These are phyloP conservation scores for Brachypodius melanocephalos DNA, from an alignment of 2,113 vertebrate species.

Conservation along the genomic window DNA sequence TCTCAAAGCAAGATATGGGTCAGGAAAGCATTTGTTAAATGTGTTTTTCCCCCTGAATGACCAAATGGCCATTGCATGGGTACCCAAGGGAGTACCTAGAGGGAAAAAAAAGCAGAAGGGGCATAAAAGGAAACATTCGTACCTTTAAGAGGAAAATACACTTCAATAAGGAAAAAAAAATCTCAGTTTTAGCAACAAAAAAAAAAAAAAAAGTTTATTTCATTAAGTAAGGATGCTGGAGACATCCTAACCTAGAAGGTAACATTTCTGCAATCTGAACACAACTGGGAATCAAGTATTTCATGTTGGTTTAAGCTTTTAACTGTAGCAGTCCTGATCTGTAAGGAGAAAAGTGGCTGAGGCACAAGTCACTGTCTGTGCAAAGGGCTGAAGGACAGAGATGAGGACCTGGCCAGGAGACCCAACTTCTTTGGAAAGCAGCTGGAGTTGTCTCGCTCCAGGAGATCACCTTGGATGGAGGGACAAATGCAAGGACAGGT, in stretches of 20 bases:
- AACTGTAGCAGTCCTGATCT: not conserved
- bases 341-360: not conserved
- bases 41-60: slow-evolving; percentile 64
- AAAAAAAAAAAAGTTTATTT: not conserved
- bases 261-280: not conserved
- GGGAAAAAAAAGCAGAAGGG: not conserved
- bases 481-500: not conserved
- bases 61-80: slow-evolving; percentile 48
- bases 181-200: not conserved
- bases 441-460: not conserved
- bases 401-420: not conserved
- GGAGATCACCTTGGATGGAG: not conserved
- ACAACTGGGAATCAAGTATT: not conserved
- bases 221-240: not conserved
- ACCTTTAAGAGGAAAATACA: slow-evolving; percentile 30
- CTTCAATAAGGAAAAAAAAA: not conserved
- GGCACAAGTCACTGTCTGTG: not conserved
- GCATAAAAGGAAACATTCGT: slow-evolving; percentile 57
- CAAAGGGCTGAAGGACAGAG: not conserved
- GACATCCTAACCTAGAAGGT: not conserved
- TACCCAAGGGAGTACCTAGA: slow-evolving; percentile 48
- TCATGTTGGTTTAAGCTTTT: not conserved
- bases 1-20: slow-evolving; percentile 60
- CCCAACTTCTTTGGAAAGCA: not conserved
- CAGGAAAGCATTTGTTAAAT: slow-evolving; percentile 69